Percentiles rank a stretch among this genome's conserved stretches.
phyloP scores from a whole-genome alignment of 2,888 invertebrate species.

The Synanthedon andrenaeformis region DNA sequence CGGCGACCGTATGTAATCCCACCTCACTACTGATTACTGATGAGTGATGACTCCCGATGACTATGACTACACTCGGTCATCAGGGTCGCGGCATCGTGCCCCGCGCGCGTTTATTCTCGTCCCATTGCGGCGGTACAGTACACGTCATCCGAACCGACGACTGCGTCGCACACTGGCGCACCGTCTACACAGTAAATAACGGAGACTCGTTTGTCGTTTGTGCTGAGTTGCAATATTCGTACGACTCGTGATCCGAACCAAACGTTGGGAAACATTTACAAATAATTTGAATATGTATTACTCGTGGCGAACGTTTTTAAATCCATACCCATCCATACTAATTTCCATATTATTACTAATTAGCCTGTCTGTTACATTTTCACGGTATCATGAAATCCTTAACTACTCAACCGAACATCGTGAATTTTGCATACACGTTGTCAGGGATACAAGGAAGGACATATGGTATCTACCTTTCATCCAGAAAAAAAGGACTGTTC shows the following conservation, averaged over 20 bases:
- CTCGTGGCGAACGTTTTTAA: no score
- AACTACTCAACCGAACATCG: no score
- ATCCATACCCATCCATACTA: no score
- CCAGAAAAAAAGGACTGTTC: no score
- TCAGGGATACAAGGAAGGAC: no score
- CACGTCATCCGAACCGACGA: conserved; percentile 13
- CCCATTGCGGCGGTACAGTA: conserved; percentile 21
- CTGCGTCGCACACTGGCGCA: conserved; percentile 25
- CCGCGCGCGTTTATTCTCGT: conserved; percentile 17
- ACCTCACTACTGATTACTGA: conserved; percentile 36
- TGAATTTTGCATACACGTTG: no score
- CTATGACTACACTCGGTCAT: conserved; percentile 17
- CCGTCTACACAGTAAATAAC: conserved; percentile 18
- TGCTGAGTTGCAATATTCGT: conserved; percentile 27
- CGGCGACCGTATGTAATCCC: conserved; percentile 24
- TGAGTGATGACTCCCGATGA: conserved; percentile 16
- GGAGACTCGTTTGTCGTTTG: conserved; percentile 12
- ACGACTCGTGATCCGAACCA: background rate
- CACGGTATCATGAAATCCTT: no score
- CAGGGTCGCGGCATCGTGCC: conserved; percentile 30
- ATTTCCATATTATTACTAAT: no score
- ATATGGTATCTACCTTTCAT: no score
- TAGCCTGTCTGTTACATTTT: no score
- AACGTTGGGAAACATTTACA: no score
- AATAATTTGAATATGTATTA: no score